Conservation (phyloP, 2,888 invertebrate genomes). For the Cataglyphis rosenhaueri region DNA sequence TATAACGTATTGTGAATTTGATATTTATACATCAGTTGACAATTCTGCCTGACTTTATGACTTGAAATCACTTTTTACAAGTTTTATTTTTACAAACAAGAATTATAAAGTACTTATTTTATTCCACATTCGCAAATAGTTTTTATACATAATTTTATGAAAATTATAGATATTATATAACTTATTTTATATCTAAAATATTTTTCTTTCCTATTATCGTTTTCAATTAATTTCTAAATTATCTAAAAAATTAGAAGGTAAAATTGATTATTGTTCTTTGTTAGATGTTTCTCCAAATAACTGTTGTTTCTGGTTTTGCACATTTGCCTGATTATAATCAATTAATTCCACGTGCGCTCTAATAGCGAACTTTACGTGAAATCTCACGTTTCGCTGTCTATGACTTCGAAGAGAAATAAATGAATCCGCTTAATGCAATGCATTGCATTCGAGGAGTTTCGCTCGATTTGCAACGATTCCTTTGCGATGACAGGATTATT, state of each 20-base stretch:
- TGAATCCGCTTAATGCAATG: conserved; percentile 3
- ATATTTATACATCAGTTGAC: background rate
- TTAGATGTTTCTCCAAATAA: conserved; percentile 1
- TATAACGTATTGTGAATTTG: background rate
- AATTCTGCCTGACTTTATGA: conserved; percentile 8
- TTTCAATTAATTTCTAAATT: conserved; percentile 1
- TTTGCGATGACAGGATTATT: conserved; percentile 35
- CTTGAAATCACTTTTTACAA: no score
- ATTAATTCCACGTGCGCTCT: conserved; percentile 1
- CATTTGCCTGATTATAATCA: conserved; percentile 21
- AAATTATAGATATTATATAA: background rate
- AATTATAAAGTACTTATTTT: background rate
- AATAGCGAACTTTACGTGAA: conserved; percentile 21
- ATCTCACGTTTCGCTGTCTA: conserved; percentile 19
- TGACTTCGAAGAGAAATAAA: conserved; percentile 4
- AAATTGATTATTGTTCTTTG: background rate
- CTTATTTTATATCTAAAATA: background rate
- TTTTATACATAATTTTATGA: no score
- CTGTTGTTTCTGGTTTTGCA: background rate
- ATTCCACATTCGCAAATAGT: background rate
- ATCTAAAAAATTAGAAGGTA: background rate
- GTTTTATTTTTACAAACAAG: background rate
- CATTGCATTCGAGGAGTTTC: conserved; percentile 29
- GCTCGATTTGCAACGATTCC: conserved; percentile 36
- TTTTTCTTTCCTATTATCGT: background rate